Percentiles rank a stretch among this genome's conserved stretches.
These are phyloP conservation scores for Phoenicopterus ruber DNA, from an alignment of 2,113 vertebrate species.

Conservation along the genomic window DNA sequence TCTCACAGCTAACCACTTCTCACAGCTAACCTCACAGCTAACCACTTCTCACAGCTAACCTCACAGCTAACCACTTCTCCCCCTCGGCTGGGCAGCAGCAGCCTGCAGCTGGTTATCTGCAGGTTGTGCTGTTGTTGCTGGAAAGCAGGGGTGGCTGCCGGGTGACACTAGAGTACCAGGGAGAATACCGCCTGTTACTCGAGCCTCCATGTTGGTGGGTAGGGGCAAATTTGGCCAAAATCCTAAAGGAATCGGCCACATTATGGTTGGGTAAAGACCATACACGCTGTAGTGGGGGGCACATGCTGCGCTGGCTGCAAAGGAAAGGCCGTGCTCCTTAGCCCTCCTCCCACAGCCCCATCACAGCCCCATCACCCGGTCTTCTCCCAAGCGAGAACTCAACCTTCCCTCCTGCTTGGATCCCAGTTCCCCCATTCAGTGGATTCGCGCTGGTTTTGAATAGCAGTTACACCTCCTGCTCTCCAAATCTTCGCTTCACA, in stretches of 20 bases:
- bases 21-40: not conserved
- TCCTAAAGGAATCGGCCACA: not conserved
- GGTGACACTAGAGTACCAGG: not conserved
- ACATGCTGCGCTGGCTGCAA: not conserved
- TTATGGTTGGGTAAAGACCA: not conserved
- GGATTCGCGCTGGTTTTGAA: not conserved
- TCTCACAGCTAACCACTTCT: not conserved
- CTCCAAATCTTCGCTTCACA: not conserved
- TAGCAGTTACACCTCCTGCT: not conserved
- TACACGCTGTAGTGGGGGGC: not conserved
- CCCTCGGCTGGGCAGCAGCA: not conserved
- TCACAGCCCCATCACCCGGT: not conserved
- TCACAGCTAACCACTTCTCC: not conserved
- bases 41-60: not conserved
- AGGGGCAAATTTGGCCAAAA: not conserved
- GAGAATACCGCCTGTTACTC: not conserved
- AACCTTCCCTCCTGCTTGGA: not conserved
- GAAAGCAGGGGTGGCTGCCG: not conserved
- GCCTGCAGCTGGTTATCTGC: not conserved
- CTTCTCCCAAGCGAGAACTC: not conserved
- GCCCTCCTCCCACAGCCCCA: not conserved
- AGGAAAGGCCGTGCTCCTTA: fast-evolving
- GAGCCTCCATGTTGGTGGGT: fast-evolving
- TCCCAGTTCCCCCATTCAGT: not conserved
- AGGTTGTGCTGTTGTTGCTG: not conserved